Conservation (phyloP, 2,113 vertebrate genomes). For the Seriola rivoliana region DNA sequence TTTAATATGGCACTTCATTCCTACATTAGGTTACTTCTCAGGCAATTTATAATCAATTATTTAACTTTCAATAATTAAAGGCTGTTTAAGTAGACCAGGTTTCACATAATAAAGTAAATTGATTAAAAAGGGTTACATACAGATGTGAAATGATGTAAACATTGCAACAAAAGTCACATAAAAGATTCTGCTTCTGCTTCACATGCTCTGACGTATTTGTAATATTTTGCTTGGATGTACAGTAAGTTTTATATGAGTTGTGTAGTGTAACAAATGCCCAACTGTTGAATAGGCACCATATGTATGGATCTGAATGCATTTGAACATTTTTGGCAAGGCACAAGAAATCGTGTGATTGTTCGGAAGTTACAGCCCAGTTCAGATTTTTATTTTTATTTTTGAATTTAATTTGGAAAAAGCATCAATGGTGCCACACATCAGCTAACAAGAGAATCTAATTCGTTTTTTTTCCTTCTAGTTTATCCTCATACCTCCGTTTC, state of each 20-base stretch:
- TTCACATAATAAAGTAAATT: neutral
- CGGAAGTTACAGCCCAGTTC: neutral
- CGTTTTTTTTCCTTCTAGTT: neutral
- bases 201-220: neutral
- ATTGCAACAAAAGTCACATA: neutral
- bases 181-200: neutral
- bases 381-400: neutral
- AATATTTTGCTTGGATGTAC: neutral
- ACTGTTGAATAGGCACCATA: neutral
- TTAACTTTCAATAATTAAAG: neutral
- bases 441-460: neutral
- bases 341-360: neutral
- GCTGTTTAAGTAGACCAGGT: neutral
- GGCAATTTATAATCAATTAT: neutral
- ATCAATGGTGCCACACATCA: neutral
- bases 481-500: slow-evolving; percentile 3
- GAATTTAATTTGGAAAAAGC: neutral
- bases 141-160: neutral
- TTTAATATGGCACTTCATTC: neutral
- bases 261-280: neutral
- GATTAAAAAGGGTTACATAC: neutral
- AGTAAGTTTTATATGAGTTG: neutral
- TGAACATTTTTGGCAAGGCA: too few relatives aligned
- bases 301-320: neutral
- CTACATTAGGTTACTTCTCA: neutral